Conservation (phyloP, 2,888 invertebrate genomes). For the Metacarcinus magister region DNA sequence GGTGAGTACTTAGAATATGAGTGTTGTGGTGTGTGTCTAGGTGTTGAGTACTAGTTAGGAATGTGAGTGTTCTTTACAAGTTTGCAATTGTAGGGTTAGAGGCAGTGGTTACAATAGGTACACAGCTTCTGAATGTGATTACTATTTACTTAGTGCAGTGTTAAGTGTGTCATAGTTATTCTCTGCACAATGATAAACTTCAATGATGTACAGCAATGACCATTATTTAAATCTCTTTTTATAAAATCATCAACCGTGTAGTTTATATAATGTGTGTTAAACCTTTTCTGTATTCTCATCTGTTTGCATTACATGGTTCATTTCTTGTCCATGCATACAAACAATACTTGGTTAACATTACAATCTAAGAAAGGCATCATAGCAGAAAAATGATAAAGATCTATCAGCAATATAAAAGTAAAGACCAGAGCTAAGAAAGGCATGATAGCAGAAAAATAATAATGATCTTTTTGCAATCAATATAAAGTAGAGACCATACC, state of each 20-base stretch:
- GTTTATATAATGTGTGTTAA: neutral
- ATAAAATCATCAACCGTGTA: neutral
- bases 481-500: neutral
- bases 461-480: neutral
- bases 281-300: neutral
- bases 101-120: neutral
- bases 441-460: neutral
- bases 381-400: neutral
- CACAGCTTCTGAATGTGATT: neutral
- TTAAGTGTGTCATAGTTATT: neutral
- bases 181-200: neutral
- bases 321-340: neutral
- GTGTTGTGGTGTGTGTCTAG: neutral
- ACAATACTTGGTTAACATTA: neutral
- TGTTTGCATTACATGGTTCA: neutral
- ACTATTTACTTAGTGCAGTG: neutral
- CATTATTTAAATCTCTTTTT: too few relatives aligned
- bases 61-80: neutral
- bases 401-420: neutral
- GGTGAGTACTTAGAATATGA: neutral
- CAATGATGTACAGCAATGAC: too few relatives aligned
- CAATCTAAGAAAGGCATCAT: neutral
- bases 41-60: neutral
- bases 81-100: neutral
- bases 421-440: neutral